These are phyloP conservation scores for Euura lappo DNA, from an alignment of 1,140 invertebrate species.

Conservation along the genomic window DNA sequence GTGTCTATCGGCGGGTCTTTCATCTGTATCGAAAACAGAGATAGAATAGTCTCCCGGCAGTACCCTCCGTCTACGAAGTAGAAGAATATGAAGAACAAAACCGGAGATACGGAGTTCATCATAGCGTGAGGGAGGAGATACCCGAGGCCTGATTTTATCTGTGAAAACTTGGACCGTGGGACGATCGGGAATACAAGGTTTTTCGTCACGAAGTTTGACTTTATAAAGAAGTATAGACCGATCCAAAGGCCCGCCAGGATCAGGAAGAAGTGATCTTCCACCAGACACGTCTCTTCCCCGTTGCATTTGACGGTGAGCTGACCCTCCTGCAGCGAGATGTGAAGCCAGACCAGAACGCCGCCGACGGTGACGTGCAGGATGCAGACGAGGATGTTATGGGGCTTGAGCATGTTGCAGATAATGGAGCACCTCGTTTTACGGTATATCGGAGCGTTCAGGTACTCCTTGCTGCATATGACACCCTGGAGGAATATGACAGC, in stretches of 20 bases:
- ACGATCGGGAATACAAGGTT: slow-evolving; percentile 67
- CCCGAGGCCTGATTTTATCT: slow-evolving; percentile 65
- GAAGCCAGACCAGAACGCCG: slow-evolving; percentile 66
- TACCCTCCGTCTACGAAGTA: slow-evolving; percentile 66
- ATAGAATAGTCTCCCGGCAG: slow-evolving; percentile 34
- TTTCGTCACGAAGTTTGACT: slow-evolving; percentile 54
- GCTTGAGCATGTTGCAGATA: slow-evolving; percentile 65
- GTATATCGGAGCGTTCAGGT: slow-evolving; percentile 60
- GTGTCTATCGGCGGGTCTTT: slow-evolving; percentile 62
- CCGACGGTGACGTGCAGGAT: slow-evolving; percentile 66
- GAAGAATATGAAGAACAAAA: slow-evolving; percentile 64
- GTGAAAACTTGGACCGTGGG: slow-evolving; percentile 69
- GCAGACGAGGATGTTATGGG: slow-evolving; percentile 65
- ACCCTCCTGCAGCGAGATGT: slow-evolving; percentile 65
- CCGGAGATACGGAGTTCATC: slow-evolving; percentile 65
- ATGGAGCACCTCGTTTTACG: slow-evolving; percentile 68
- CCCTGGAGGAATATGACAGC: slow-evolving; percentile 63
- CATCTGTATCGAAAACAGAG: slow-evolving; percentile 31
- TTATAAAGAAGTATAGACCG: slow-evolving; percentile 71
- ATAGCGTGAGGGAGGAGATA: slow-evolving; percentile 65
- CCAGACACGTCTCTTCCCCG: slow-evolving; percentile 49
- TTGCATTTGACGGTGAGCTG: slow-evolving; percentile 50
- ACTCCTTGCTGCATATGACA: slow-evolving; percentile 66
- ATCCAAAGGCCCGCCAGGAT: slow-evolving; percentile 72
- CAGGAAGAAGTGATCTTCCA: slow-evolving; percentile 66